Base-by-base conservation (phyloP, 2,888 invertebrate species). In the Thera britannica region DNA sequence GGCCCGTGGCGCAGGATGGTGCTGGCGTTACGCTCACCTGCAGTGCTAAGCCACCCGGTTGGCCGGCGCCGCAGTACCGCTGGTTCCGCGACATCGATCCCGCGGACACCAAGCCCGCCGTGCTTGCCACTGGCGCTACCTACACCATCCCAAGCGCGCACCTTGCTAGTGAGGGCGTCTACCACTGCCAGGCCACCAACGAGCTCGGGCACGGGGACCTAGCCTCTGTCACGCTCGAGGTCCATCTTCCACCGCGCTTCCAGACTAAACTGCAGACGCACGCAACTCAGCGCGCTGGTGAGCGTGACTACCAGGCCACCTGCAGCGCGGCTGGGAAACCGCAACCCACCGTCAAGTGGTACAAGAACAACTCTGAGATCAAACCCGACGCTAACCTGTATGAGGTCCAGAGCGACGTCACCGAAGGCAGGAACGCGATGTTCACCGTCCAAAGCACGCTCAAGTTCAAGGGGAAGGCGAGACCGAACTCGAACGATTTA, bases 281-380 rank as follows among this genome's bases (percentile, higher is more conserved):
- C 80, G 96, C 97, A 83, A 97, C 97, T 0, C 96, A 96, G 71
- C 95, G 96, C 67, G 96, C 97, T 12, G 97, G 97, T 11, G 98
- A 98, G 78, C 94, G 95, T 0, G 96, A 97, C 69, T 98, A 97
- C 85, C 95, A 96, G 12, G 96, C 97, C 2, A 95, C 96, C 0
- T 98, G 98, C 85, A 96, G 96, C 75, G 98, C 98, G 2, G 96
- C 97, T 78, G 98, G 98, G 0, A 98, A 98, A 84, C 98, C 98
- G 0, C 95, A 96, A 57, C 98, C 98, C 0, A 94, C 94, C 58
- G 96, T 98, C 2, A 95, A 95, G 72, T 98, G 98, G 98, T 92
- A 97, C 68, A 98, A 98, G 86, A 97, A 98, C 83, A 96, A 96
- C 65, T 94, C 95, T 48, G 97, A 97, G 84, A 95, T 98, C 44